Evolutionary conservation across 2,888 invertebrate species (phyloP), one percentile per base, ranked within the genome.

Genomic region (Tenodera sinensis): DNA sequence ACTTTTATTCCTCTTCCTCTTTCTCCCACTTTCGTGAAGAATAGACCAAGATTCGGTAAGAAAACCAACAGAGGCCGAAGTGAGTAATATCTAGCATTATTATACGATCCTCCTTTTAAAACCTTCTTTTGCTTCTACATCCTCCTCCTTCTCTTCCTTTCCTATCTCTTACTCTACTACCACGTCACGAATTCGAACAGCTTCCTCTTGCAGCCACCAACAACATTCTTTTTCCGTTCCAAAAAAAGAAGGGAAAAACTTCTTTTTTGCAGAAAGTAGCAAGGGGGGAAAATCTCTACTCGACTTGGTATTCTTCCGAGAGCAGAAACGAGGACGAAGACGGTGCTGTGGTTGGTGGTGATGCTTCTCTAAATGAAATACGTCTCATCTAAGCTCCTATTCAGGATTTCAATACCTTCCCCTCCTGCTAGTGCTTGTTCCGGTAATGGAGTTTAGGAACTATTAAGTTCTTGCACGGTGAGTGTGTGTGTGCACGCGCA

Each of bases 391-490:
- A 87, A 88, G 88, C 90, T 83, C 85, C 91, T 91, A 91, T 91
- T 91, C 91, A 91, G 71, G 90, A 89, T 89, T 90, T 91, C 91
- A 90, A 90, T 91, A 90, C 91, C 88, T 83, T 71, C 54, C 54
- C 54, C 54, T 71, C 20, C 54, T 71, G 25, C 54, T 25, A 20
- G 25, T 71, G 54, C 54, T 54, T 71, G 54, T 71, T 71, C 85
- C 89, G 15, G 90, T 90, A 91, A 91, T 91, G 90, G 91, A 91
- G 91, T 91, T 91, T 90, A 87, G 87, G 89, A 90, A 90, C 89
- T 89, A 71, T 71, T 71, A 89, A 90, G 89, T 90, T 90, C 90
- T 87, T 89, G 90, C 87, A 86, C 85, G 88, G 88, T 89, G 88
- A 28, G 83, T 85, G 82, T 86, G 42, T 42, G 54, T 27, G 81